Base-by-base conservation (phyloP, 2,888 invertebrate genomes). In the Philaethria dido region DNA sequence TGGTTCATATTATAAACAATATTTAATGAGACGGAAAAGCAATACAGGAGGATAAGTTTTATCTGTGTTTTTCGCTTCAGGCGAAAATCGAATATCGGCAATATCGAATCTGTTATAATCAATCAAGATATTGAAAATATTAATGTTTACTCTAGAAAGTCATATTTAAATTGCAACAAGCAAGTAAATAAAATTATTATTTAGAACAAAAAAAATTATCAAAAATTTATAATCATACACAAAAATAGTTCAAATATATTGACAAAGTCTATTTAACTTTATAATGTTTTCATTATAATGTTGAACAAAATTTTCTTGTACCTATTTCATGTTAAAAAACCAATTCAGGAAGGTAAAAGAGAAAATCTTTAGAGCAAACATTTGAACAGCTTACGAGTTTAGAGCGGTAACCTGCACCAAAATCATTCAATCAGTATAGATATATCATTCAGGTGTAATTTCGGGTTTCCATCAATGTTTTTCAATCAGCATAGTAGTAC, bases 381-480 rank as follows among this genome's bases (percentile, higher is more conserved):
- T 48, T 48, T 48, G 25, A 48, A 48, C 48, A 14, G 22, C 48
- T 25, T 25, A 48, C 48, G 48, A 48, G 25, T n/a, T 48, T 48
- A 25, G 22, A 48, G 6, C 25, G 48, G n/a, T 48, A 48, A n/a
- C 25, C 25, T 22, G 6, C 22, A 48, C 48, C 25, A 14, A 48
- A 22, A 25, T 25, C n/a, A 25, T 25, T 25, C 8, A 25, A 48
- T 25, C n/a, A 48, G 25, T 44, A 44, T 16, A 16, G 8, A 48
- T 22, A 48, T 48, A 0, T 48, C 48, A 25, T 25, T 48, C 22
- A 6, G 48, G 44, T 44, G 44, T 16, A 16, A 42, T 42, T 16
- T 44, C 8, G 1, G 44, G 44, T 44, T 44, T 44, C 44, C 5
- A 44, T 16, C 16, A 44, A 44, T 16, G 16, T 16, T 0, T 16